Base-by-base conservation (phyloP, 2,797 vertebrate species). In the Merluccius polli region DNA sequence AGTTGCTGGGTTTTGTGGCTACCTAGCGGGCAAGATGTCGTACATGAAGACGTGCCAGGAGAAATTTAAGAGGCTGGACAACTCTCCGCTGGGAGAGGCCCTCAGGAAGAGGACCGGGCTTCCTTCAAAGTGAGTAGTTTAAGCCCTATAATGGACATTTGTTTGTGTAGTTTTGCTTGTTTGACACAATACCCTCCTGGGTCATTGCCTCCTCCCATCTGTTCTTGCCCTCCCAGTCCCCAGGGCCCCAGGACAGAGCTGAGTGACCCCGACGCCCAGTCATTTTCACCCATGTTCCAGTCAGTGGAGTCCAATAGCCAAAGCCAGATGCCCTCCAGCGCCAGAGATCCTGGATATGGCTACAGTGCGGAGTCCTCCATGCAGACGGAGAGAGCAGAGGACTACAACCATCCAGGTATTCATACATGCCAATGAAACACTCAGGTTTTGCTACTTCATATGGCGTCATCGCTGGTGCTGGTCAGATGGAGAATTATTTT, bases 21-120 rank as follows among this genome's bases (percentile, higher is more conserved):
- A 94, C 88, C 9, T 98, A 79, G 93, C 87, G 72, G 98, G 98
- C 73, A 98, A 96, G 85, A 75, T 97, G 75, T 97, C 96, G 0
- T 99, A 98, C 71, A 90, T 96, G 90, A 95, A 93, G 77, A 90
- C 86, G 3, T 99, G 97, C 87, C 93, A 93, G 41, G 95, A 97
- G 85, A 98, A 98, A 89, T 95, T 99, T 81, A 94, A 91, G 90
- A 94, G 83, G 71, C 87, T 98, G 78, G 94, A 97, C 81, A 95
- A 96, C 89, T 98, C 96, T 0, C 95, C 95, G 15, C 87, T 98
- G 74, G 97, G 94, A 90, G 95, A 97, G 73, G 92, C 90, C 72
- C 83, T 99, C 5, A 93, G 94, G 78, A 91, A 94, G 86, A 88
- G 87, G 77, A 83, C 88, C 29, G 93, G 87, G 48, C 83, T 86